Evolutionary conservation across 2,888 invertebrate genomes (phyloP).

Genomic region (Cyclophora albipunctata): DNA sequence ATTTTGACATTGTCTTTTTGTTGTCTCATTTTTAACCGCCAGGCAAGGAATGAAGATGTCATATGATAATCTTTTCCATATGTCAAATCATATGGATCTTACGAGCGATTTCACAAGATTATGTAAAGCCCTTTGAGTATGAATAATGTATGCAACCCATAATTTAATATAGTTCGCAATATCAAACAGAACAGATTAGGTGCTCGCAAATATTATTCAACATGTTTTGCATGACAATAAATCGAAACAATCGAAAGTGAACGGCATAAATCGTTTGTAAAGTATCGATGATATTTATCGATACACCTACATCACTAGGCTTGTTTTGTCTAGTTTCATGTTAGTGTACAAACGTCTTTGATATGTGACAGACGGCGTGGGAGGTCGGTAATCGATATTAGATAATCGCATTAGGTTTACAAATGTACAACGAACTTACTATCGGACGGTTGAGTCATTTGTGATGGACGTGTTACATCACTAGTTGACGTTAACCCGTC

Average conservation of each 20-base stretch:
- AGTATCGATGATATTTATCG: slow-evolving; percentile 32
- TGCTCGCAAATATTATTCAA: slow-evolving; percentile 21
- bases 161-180: too few relatives aligned
- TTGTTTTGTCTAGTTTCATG: slow-evolving; percentile 27
- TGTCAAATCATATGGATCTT: too few relatives aligned
- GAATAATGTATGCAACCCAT: too few relatives aligned
- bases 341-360: slow-evolving; percentile 27
- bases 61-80: too few relatives aligned
- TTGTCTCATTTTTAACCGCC: too few relatives aligned
- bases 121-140: too few relatives aligned
- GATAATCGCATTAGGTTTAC: slow-evolving; percentile 61
- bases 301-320: slow-evolving; percentile 38
- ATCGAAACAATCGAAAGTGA: slow-evolving; percentile 31
- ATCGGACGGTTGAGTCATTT: slow-evolving; percentile 47
- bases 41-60: too few relatives aligned
- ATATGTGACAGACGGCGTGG: slow-evolving; percentile 53
- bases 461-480: slow-evolving; percentile 32
- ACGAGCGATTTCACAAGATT: too few relatives aligned
- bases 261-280: slow-evolving; percentile 31
- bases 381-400: slow-evolving; percentile 60
- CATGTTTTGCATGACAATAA: slow-evolving; percentile 30
- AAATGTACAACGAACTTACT: slow-evolving; percentile 43
- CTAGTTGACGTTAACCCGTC: slow-evolving; percentile 13
- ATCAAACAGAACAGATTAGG: too few relatives aligned
- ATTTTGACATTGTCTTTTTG: too few relatives aligned